Evolutionary conservation across 2,113 vertebrate species (phyloP), one percentile per base, ranked within the genome.

Genomic region (Dasyurus viverrinus): DNA sequence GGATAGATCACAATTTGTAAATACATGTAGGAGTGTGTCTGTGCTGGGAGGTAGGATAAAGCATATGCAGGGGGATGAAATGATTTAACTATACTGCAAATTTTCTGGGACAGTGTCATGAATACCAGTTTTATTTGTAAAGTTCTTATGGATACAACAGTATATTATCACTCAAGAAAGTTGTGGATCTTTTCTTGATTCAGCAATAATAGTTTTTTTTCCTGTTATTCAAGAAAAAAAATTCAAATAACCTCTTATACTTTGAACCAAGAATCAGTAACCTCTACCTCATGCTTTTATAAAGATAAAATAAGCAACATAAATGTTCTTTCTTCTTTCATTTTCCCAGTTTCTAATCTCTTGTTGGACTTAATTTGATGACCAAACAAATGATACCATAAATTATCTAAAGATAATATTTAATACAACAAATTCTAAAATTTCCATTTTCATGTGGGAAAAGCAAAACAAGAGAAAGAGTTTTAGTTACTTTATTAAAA

Each of bases 401-500:
- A 68, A 68, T 26, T 84, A n/a, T 23, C 16, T 84, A 84, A 84
- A 42, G 36, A 84, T 42, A 84, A 42, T 23, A 84, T 42, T 84
- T 84, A 84, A 84, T 84, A 23, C 7, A 19, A 84, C 68, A 84
- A 42, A 84, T 42, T 84, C 16, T 84, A 42, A 84, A 84, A 84
- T 84, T 84, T 84, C 68, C n/a, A 84, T 47, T 68, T 50, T 23
- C 46, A 23, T 24, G 36, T 5, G 52, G 84, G 27, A 54, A 76
- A 84, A 7, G 30, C 30, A 55, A 16, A 36, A 92, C 10, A 92
- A 90, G 94, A 90, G 94, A 89, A 54, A 5, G 24, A 50, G 91
- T 93, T 96, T 95, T 95, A 92, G 89, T 92, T 95, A 1, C 89
- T 98, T 97, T 97, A 98, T 96, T 98, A 93, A 93, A 94, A 96